phyloP scores from a whole-genome alignment of 23 tunicate species.

The Botrylloides violaceus region DNA sequence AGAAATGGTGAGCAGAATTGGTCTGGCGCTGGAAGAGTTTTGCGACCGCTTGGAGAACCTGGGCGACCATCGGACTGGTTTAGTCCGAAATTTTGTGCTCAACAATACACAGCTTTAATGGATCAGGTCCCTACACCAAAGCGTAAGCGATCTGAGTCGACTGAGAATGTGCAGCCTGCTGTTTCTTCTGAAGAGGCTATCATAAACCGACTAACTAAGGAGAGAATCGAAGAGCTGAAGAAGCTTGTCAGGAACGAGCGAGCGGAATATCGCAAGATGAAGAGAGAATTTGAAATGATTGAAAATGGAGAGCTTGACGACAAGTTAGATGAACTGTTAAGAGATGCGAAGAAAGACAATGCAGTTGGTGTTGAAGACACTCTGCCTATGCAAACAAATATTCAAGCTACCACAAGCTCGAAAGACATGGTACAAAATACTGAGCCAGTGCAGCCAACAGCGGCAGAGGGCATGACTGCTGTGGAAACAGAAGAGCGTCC shows the following conservation, averaged over 20 bases:
- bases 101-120: constrained; percentile 63
- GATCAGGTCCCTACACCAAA: constrained; percentile 47
- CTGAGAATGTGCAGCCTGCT: constrained; percentile 23
- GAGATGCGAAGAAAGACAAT: neutral
- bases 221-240: constrained; percentile 58
- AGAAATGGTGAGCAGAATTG: constrained; percentile 79
- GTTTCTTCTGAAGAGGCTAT: constrained; percentile 47
- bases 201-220: constrained; percentile 45
- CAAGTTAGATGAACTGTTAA: constrained; percentile 38
- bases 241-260: constrained; percentile 52
- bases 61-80: constrained; percentile 80
- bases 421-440: neutral
- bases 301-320: constrained; percentile 60
- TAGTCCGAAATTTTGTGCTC: constrained; percentile 76
- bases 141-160: constrained; percentile 59
- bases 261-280: constrained; percentile 47
- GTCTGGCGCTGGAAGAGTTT: constrained; percentile 64
- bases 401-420: neutral
- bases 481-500: neutral
- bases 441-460: neutral
- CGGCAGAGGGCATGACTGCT: neutral
- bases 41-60: constrained; percentile 63
- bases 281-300: constrained; percentile 42
- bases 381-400: too few species aligned
- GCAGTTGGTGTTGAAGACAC: constrained; percentile 8